phyloP scores from a whole-genome alignment of 2,113 vertebrate genomes.

The Athene cunicularia region DNA sequence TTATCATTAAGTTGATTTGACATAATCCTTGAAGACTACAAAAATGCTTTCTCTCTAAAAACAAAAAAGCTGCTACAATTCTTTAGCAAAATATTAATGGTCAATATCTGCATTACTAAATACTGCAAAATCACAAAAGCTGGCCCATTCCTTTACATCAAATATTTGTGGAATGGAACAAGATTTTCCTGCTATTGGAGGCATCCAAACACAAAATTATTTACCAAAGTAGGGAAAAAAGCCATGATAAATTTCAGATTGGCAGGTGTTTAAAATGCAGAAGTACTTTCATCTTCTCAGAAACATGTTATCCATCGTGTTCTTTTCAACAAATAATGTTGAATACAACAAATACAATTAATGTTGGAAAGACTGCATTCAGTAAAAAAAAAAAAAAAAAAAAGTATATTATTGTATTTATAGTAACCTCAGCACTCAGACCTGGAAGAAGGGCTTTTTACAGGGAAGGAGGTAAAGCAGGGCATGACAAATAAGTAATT shows the following conservation, averaged over 20 bases:
- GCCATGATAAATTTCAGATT: not conserved
- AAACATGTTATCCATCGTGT: not conserved
- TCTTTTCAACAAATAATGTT: not conserved
- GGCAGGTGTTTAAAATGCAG: not conserved
- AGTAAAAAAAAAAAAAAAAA: not conserved
- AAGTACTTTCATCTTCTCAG: not conserved
- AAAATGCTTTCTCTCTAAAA: not conserved
- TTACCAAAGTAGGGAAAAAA: not conserved
- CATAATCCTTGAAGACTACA: not conserved
- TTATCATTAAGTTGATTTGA: not conserved
- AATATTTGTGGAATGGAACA: not conserved
- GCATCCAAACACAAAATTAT: not conserved
- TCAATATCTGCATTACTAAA: not conserved
- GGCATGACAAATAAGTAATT: not conserved
- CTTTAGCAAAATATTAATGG: not conserved
- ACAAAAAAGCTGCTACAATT: not conserved
- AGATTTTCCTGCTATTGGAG: not conserved
- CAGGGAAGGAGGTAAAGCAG: not conserved
- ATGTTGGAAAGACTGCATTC: not conserved
- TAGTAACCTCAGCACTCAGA: not conserved
- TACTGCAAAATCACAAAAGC: not conserved
- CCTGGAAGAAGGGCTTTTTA: not conserved
- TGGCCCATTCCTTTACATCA: not conserved
- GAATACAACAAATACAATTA: not conserved
- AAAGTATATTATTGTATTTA: not conserved